Percentiles rank a stretch among this genome's conserved stretches.
These are phyloP conservation scores for Indri indri DNA, from an alignment of 2,113 vertebrate species.

Conservation along the genomic window DNA sequence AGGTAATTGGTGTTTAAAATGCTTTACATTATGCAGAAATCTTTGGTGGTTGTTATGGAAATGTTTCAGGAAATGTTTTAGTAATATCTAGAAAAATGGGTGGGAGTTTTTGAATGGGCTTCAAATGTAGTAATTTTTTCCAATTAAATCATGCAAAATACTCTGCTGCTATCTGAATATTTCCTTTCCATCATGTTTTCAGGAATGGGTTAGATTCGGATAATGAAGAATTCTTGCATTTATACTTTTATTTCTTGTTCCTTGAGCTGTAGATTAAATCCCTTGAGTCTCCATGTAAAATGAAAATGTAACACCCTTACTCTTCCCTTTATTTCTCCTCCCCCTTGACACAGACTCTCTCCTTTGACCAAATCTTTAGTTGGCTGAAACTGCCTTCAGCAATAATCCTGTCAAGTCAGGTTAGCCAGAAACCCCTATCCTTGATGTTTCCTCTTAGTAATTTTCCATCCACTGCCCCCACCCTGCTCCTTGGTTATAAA, in stretches of 20 bases:
- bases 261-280: neutral
- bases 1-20: slow-evolving; percentile 24
- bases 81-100: slow-evolving; percentile 32
- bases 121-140: neutral
- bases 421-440: neutral
- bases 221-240: neutral
- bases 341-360: neutral
- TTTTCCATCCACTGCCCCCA: neutral
- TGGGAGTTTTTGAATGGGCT: neutral
- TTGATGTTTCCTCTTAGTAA: neutral
- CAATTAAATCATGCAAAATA: slow-evolving; percentile 16
- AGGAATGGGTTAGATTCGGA: neutral
- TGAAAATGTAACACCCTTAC: neutral
- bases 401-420: neutral
- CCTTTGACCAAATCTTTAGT: neutral
- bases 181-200: slow-evolving; percentile 12
- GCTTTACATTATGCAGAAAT: slow-evolving; percentile 19
- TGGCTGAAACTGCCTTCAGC: neutral
- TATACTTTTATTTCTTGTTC: neutral
- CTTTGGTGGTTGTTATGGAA: slow-evolving; percentile 7
- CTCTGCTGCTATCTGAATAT: neutral
- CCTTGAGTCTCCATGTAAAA: neutral
- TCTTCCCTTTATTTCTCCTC: neutral
- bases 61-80: neutral
- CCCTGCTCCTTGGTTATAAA: neutral